Percentiles rank a stretch among this genome's conserved stretches.
These are phyloP conservation scores for Hypomesus transpacificus DNA, from an alignment of 2,113 vertebrate genomes.

Conservation along the genomic window DNA sequence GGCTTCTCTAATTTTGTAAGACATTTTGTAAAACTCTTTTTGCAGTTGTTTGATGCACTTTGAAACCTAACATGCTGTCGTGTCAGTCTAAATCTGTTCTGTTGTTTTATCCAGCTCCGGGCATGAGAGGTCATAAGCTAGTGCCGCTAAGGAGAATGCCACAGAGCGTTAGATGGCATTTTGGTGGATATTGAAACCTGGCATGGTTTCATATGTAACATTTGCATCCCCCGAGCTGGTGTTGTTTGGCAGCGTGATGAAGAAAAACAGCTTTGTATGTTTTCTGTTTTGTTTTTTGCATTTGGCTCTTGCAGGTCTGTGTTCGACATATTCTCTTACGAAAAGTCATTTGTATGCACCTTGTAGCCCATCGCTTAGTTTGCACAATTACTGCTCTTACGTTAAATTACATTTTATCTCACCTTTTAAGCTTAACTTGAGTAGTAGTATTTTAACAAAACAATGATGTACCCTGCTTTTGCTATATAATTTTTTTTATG, in stretches of 20 bases:
- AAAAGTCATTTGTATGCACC: conserved; percentile 14
- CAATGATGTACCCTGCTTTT: conserved; percentile 2
- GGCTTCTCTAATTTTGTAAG: conserved; percentile 11
- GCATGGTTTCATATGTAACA: no score
- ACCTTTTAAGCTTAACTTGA: conserved; percentile 26
- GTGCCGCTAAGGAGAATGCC: no score
- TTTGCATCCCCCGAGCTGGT: background rate
- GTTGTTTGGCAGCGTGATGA: conserved; percentile 10
- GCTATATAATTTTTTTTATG: conserved; percentile 25
- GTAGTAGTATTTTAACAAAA: conserved; percentile 22
- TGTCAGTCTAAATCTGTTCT: conserved; percentile 1
- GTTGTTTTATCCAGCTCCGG: conserved; percentile 2
- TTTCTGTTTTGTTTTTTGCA: conserved; percentile 16
- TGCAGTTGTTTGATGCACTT: conserved; percentile 38
- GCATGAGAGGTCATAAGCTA: no score
- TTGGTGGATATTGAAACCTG: no score
- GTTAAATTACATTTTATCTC: conserved; percentile 10
- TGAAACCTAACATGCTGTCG: conserved; percentile 9
- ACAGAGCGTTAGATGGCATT: no score
- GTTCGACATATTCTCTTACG: conserved; percentile 20
- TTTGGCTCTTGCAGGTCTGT: conserved; percentile 6
- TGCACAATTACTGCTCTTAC: conserved; percentile 27
- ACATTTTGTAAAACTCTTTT: conserved; percentile 27
- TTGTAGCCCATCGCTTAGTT: conserved; percentile 36
- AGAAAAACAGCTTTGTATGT: conserved; percentile 19